phyloP scores from a whole-genome alignment of 2,888 invertebrate genomes.

The Gymnoscelis rufifasciata region DNA sequence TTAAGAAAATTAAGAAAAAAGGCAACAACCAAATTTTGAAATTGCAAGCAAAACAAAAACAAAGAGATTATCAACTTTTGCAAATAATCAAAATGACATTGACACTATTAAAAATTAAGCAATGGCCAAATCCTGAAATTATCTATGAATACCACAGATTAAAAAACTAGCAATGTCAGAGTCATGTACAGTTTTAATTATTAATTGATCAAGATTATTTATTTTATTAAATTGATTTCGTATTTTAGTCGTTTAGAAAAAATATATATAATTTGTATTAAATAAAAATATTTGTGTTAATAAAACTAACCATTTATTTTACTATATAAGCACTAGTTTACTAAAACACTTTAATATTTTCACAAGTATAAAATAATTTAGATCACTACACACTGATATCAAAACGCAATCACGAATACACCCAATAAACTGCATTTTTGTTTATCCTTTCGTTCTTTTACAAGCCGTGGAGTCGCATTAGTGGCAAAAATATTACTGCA shows the following conservation, averaged over 20 bases:
- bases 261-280: neutral
- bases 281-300: neutral
- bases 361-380: constrained; percentile 24
- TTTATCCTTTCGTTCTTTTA: constrained; percentile 58
- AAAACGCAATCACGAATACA: constrained; percentile 51
- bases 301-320: constrained; percentile 41
- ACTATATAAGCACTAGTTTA: constrained; percentile 11
- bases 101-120: constrained; percentile 5
- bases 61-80: too few relatives aligned
- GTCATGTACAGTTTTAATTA: too few relatives aligned
- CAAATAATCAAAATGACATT: constrained; percentile 7
- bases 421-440: constrained; percentile 64
- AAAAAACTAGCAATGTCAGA: too few relatives aligned
- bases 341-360: constrained; percentile 25
- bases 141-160: too few relatives aligned
- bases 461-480: constrained; percentile 71
- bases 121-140: too few relatives aligned
- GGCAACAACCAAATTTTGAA: neutral
- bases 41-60: neutral
- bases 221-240: too few relatives aligned
- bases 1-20: too few relatives aligned
- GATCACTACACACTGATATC: constrained; percentile 38
- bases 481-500: constrained; percentile 76
- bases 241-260: too few relatives aligned
- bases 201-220: too few relatives aligned